Evolutionary conservation across 2,113 vertebrate genomes (phyloP).

Genomic region (Vicugna pacos): DNA sequence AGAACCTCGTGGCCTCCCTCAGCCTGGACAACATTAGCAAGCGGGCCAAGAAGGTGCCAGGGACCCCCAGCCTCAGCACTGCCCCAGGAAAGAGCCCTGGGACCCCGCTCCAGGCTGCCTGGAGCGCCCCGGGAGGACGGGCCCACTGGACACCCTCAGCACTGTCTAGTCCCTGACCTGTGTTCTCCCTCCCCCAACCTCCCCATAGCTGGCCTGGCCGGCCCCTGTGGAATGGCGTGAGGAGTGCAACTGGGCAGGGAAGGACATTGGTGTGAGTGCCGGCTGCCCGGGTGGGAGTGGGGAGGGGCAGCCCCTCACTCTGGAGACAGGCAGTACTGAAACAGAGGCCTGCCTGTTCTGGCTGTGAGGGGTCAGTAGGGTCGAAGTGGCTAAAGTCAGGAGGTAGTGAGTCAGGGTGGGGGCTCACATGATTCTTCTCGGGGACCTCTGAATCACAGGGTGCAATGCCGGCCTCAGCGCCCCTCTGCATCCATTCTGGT

Average conservation of each 20-base stretch:
- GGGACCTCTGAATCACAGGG: constrained; percentile 28
- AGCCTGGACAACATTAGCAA: constrained; percentile 96
- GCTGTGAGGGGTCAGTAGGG: constrained; percentile 30
- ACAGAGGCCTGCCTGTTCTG: constrained; percentile 72
- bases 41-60: constrained; percentile 92
- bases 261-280: constrained; percentile 96
- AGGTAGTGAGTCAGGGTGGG: constrained; percentile 75
- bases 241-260: constrained; percentile 99
- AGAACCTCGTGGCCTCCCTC: constrained; percentile 96
- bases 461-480: background rate
- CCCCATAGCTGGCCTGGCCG: constrained; percentile 95
- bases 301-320: background rate
- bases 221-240: constrained; percentile 98
- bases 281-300: accelerated
- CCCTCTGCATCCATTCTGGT: background rate
- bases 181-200: background rate
- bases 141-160: background rate
- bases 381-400: constrained; percentile 9
- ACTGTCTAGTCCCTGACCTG: background rate
- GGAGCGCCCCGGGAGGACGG: background rate
- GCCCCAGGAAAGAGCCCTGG: background rate
- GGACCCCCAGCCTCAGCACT: background rate
- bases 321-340: background rate
- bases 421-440: constrained; percentile 31
- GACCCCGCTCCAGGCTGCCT: background rate